phyloP scores from a whole-genome alignment of 2,888 invertebrate species.

The Idaea straminata region DNA sequence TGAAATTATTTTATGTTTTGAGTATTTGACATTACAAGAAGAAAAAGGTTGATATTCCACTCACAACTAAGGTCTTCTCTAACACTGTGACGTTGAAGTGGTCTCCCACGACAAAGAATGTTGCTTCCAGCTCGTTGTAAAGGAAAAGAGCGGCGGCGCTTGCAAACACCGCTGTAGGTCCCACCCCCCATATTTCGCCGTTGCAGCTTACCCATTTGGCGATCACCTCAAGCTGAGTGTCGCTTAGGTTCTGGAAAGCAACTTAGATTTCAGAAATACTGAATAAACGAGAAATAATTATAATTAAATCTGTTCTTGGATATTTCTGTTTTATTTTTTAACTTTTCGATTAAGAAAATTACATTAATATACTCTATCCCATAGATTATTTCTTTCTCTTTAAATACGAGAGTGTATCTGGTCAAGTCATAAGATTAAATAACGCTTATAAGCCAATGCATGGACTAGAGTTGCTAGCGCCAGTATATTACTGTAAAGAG shows the following conservation, averaged over 20 bases:
- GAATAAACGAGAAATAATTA: too few relatives aligned
- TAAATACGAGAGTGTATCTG: too few relatives aligned
- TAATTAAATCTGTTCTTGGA: too few relatives aligned
- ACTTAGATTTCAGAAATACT: background rate
- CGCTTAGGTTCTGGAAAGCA: conserved; percentile 47
- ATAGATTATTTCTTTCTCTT: too few relatives aligned
- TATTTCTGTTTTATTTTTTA: too few relatives aligned
- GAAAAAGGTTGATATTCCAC: conserved; percentile 10
- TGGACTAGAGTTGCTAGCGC: too few relatives aligned
- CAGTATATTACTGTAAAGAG: too few relatives aligned
- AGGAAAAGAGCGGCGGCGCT: conserved; percentile 72
- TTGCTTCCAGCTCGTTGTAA: conserved; percentile 67
- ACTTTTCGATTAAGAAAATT: too few relatives aligned
- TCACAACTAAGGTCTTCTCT: conserved; percentile 65
- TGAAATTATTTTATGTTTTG: too few relatives aligned
- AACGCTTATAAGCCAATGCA: too few relatives aligned
- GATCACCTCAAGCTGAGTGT: conserved; percentile 48
- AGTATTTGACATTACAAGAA: background rate
- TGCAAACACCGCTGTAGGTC: conserved; percentile 70
- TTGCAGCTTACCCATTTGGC: conserved; percentile 75
- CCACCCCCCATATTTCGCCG: conserved; percentile 70
- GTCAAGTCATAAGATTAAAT: too few relatives aligned
- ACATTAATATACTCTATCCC: too few relatives aligned
- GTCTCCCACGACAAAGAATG: conserved; percentile 55
- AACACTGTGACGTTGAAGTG: conserved; percentile 50